Percentiles rank a stretch among this genome's conserved stretches.
Evolutionary conservation across 2,797 vertebrate genomes (phyloP).

Genomic region (Gymnothorax reevesii): DNA sequence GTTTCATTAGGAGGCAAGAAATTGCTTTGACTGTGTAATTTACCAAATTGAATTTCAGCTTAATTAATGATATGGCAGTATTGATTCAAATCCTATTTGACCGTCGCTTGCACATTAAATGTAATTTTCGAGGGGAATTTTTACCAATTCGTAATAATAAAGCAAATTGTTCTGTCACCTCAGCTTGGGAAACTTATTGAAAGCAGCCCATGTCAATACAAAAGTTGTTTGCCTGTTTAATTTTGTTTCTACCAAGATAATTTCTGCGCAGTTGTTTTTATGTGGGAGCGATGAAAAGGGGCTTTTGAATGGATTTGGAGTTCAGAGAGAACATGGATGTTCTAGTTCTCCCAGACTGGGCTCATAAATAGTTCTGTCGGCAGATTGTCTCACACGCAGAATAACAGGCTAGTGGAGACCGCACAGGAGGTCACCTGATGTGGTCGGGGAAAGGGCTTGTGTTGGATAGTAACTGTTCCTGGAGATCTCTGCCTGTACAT

Average conservation of each 20-base stretch:
- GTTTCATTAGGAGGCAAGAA: not conserved
- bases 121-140: not conserved
- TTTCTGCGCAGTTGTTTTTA: not conserved
- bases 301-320: not conserved
- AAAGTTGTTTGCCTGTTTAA: not conserved
- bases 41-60: not conserved
- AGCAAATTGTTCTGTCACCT: not conserved
- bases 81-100: not conserved
- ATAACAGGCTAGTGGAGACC: not conserved
- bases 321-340: not conserved
- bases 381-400: not conserved
- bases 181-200: not conserved
- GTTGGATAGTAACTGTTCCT: not conserved
- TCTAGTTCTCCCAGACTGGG: not conserved
- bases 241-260: not conserved
- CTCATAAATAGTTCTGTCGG: not conserved
- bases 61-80: not conserved
- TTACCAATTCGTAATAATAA: not conserved
- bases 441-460: not conserved
- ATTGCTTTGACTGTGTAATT: not conserved
- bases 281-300: not conserved
- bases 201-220: not conserved
- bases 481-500: not conserved
- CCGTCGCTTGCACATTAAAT: not conserved
- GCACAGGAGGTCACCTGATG: not conserved